Percentiles rank a stretch among this genome's conserved stretches.
These are phyloP conservation scores for Andrena chrysosceles DNA, from an alignment of 2,888 invertebrate genomes.

Conservation along the genomic window DNA sequence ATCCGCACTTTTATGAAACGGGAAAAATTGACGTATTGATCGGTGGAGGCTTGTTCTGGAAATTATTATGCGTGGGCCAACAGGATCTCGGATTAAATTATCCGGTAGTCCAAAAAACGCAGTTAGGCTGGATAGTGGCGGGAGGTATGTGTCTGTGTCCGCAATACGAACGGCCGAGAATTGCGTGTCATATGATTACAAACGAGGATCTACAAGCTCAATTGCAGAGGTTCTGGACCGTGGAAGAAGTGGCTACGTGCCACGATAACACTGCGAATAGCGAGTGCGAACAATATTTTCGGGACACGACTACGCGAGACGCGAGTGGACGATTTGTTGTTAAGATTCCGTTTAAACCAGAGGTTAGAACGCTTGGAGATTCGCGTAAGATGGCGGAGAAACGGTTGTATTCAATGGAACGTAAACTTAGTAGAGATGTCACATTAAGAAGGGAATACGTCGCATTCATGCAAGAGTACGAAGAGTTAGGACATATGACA, in stretches of 20 bases:
- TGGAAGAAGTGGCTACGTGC: neutral
- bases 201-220: neutral
- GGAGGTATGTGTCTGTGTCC: slow-evolving; percentile 1
- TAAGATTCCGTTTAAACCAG: neutral
- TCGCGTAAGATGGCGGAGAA: neutral
- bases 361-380: neutral
- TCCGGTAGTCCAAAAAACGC: neutral
- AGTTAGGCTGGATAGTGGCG: slow-evolving; percentile 2
- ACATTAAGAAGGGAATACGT: neutral
- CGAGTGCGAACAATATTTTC: neutral
- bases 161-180: neutral
- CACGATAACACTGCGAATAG: neutral
- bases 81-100: neutral
- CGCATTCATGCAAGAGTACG: neutral
- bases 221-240: neutral
- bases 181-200: neutral
- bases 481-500: neutral
- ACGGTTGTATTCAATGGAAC: neutral
- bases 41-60: neutral
- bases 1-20: too few species aligned
- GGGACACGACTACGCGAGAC: neutral
- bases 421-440: neutral
- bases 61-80: slow-evolving; percentile 8
- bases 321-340: neutral
- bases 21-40: neutral